Evolutionary conservation across 2,113 vertebrate species (phyloP), one percentile per base, ranked within the genome.

Genomic region (Calyptommatus sinebrachiatus): DNA sequence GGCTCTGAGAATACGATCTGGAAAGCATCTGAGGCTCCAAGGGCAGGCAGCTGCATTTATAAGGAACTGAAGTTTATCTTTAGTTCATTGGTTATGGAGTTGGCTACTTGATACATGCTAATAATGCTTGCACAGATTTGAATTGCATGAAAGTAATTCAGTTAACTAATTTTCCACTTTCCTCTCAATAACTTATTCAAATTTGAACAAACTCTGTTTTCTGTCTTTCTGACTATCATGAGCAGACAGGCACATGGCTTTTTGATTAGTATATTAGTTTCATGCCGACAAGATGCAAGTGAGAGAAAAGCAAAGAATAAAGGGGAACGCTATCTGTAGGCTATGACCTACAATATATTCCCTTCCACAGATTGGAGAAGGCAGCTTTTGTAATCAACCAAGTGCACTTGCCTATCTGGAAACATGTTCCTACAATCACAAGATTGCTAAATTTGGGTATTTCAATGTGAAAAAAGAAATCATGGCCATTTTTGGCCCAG

Each of bases 51-150:
- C 28, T 76, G 74, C 41, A 66, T 41, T 66, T 50, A 72, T 50
- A 50, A 79, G 28, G 69, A 31, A 28, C 45, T 79, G 48, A 12
- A 63, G 45, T 63, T 72, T 79, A 79, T 72, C n/a, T 12, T 31
- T 26, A 60, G 66, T 70, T 28, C 50, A 26, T 70, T 70, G 31
- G 24, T 18, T 61, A 45, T 78, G 63, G 48, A 72, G 26, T 60
- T 31, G 48, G 12, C 26, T 79, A 9, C 60, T 50, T 72, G 4
- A 12, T 50, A 62, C 26, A 41, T 1, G 24, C n/a, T 79, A 46
- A 24, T 41, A 24, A 73, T 72, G 46, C 48, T 41, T 53, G n/a
- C 28, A 29, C 26, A 53, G 71, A 72, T 72, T 53, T 48, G 20
- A 63, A 22, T 9, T 6, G n/a, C 41, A 29, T 14, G n/a, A 11